Percentiles rank a stretch among this genome's conserved stretches.
Conservation (phyloP, 37 sponge, comb jelly and placozoan genomes). For the Aphrocallistes beatrix region DNA sequence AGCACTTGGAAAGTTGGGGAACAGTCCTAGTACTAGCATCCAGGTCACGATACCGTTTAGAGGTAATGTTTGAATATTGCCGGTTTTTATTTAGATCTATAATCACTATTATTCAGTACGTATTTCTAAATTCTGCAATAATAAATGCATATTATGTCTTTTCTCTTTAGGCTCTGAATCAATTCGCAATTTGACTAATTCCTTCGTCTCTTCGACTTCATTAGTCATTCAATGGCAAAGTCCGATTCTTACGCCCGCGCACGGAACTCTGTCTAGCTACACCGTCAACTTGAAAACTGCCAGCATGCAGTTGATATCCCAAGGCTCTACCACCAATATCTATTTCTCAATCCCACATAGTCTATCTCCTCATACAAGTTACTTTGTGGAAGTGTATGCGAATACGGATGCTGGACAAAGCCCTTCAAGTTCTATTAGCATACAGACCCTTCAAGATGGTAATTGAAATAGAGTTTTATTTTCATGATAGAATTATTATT, state of each 20-base stretch:
- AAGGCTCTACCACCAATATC: neutral
- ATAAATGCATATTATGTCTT: neutral
- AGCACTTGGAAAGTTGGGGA: neutral
- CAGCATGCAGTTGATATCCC: neutral
- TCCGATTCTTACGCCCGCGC: neutral
- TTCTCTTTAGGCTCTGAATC: neutral
- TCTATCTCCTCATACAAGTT: neutral
- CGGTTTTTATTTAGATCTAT: neutral
- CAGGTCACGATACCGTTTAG: neutral
- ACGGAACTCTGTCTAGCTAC: neutral
- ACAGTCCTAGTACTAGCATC: neutral
- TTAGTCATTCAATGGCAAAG: neutral
- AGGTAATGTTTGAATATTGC: neutral
- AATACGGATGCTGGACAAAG: neutral
- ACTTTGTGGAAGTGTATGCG: neutral
- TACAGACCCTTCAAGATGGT: conserved; percentile 8
- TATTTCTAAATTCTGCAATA: no score
- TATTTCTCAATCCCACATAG: neutral
- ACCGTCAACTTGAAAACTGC: neutral
- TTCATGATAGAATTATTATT: neutral
- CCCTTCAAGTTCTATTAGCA: neutral
- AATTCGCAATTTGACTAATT: neutral
- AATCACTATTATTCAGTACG: no score
- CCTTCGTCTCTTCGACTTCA: neutral
- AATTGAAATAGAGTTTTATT: neutral